A percentile compares a stretch with the other conserved stretches of the same genome.
These are phyloP conservation scores for Tenthredo amoena DNA, from an alignment of 2,888 invertebrate species.

Conservation along the genomic window DNA sequence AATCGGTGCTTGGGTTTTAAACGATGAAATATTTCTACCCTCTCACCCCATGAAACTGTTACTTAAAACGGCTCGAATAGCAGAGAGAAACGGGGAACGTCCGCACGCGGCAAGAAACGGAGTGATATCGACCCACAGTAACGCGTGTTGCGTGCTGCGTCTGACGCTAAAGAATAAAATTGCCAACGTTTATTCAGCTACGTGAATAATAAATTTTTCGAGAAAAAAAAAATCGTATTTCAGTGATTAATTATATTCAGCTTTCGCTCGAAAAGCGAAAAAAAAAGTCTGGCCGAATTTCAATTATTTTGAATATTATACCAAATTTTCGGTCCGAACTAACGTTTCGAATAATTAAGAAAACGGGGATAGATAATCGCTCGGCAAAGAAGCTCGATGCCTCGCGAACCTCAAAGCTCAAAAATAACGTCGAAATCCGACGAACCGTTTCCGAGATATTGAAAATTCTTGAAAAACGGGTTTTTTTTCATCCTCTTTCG, in stretches of 20 bases:
- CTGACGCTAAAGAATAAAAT: background rate
- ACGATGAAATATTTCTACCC: conserved; percentile 9
- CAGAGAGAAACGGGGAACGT: background rate
- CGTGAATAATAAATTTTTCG: background rate
- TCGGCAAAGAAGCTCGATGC: background rate
- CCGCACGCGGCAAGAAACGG: background rate
- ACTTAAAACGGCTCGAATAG: background rate
- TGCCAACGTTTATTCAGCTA: background rate
- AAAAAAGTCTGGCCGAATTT: background rate
- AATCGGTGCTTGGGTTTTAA: conserved; percentile 8
- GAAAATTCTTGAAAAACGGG: background rate
- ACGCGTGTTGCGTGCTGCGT: background rate
- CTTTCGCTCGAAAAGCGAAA: background rate
- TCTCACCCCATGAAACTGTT: background rate
- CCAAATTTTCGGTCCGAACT: background rate
- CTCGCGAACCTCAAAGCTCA: background rate
- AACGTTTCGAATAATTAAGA: background rate
- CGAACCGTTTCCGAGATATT: background rate
- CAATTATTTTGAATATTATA: background rate
- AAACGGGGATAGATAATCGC: background rate
- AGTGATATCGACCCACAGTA: background rate
- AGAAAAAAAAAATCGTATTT: background rate
- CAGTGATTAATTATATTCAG: background rate
- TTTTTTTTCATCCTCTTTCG: background rate
- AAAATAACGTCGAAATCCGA: background rate